A percentile compares a stretch with the other conserved stretches of the same genome.
Evolutionary conservation across 2,888 invertebrate genomes (phyloP).

Genomic region (Lithophane socia): DNA sequence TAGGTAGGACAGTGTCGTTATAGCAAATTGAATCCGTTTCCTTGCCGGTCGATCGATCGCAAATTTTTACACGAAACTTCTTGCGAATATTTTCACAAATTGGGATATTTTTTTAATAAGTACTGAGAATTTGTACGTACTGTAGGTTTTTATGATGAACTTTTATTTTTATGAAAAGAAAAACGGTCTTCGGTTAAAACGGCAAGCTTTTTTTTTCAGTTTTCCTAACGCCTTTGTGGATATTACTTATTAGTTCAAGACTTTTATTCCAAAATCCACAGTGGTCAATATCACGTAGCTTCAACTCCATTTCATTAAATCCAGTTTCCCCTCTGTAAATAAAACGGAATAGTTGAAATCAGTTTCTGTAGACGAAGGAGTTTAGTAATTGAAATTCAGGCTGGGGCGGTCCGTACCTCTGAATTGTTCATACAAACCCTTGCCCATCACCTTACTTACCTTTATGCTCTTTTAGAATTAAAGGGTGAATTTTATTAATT

Average conservation of each 20-base stretch:
- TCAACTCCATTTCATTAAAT: neutral
- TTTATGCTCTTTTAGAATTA: neutral
- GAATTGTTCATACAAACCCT: conserved; percentile 25
- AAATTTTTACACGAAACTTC: conserved; percentile 49
- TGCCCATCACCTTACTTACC: conserved; percentile 5
- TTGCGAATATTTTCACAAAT: conserved; percentile 41
- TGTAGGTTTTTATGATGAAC: neutral
- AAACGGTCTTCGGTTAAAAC: neutral
- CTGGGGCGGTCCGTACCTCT: neutral
- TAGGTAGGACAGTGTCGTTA: conserved; percentile 59
- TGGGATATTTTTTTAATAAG: neutral
- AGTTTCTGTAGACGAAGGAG: conserved; percentile 34
- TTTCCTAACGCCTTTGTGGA: neutral
- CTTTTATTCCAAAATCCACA: neutral
- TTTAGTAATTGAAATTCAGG: conserved; percentile 45
- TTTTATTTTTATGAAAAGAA: neutral
- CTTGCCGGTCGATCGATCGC: conserved; percentile 46
- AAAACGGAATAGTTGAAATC: conserved; percentile 21
- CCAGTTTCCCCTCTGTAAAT: neutral
- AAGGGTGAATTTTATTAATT: neutral
- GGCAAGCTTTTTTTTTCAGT: neutral
- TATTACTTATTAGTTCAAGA: no score
- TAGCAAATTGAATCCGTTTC: conserved; percentile 63
- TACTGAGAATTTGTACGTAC: neutral
- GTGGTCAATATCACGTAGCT: neutral